Conservation (phyloP, 30 jellyfish, hydroid and myxozoan genomes). For the Rhopilema esculentum region DNA sequence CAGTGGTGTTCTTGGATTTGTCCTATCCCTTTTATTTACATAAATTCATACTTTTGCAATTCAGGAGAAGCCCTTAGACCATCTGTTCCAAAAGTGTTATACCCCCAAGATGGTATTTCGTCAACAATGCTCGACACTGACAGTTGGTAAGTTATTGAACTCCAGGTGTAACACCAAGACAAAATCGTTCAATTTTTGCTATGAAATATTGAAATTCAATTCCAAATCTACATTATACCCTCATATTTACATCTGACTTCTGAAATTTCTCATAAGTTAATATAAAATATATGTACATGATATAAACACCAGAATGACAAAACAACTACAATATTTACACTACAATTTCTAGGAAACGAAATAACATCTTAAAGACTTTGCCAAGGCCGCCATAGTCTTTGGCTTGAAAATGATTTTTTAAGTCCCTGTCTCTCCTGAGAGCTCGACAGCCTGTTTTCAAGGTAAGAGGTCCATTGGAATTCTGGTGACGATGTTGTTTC, state of each 20-base stretch:
- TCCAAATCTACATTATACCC: neutral
- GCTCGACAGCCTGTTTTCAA: constrained; percentile 36
- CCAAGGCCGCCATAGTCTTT: constrained; percentile 57
- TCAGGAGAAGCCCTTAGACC: too few species aligned
- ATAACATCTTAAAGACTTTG: neutral
- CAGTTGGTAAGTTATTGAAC: too few species aligned
- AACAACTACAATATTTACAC: neutral
- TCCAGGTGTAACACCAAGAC: neutral
- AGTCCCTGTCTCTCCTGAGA: constrained; percentile 11
- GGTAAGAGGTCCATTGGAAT: neutral
- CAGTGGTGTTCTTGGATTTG: too few species aligned
- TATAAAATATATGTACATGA: neutral
- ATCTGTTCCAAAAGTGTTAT: too few species aligned
- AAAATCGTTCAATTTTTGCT: neutral
- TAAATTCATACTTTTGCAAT: too few species aligned
- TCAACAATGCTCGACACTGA: too few species aligned
- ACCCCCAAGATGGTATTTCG: too few species aligned
- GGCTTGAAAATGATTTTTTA: constrained; percentile 6
- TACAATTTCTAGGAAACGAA: neutral
- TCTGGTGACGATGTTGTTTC: neutral
- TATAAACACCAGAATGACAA: neutral
- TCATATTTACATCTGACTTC: neutral
- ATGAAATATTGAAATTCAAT: neutral
- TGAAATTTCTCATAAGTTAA: neutral
- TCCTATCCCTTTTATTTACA: too few species aligned